Conservation (phyloP, 2,888 invertebrate genomes). For the Prosopocoilus inquinatus region DNA sequence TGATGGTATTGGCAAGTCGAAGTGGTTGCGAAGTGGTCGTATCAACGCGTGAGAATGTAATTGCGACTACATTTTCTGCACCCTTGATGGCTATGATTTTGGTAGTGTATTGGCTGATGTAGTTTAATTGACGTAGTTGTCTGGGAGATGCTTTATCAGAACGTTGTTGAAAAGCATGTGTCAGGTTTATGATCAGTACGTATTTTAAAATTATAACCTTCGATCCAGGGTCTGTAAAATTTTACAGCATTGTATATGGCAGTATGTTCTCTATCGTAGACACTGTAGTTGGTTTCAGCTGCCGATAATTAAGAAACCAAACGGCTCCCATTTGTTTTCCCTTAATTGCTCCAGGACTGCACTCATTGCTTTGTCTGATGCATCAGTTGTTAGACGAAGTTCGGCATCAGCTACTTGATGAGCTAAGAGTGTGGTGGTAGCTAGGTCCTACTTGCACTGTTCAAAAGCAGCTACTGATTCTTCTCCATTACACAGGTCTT, state of each 20-base stretch:
- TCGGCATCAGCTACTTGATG: constrained; percentile 26
- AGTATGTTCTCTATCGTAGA: constrained; percentile 45
- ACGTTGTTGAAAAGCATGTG: too few species aligned
- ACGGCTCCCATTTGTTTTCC: constrained; percentile 35
- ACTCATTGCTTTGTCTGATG: constrained; percentile 44
- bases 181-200: constrained; percentile 45
- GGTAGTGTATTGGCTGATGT: too few species aligned
- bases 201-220: constrained; percentile 39
- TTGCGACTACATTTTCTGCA: too few species aligned
- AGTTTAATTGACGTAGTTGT: too few species aligned
- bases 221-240: constrained; percentile 42
- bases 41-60: too few species aligned
- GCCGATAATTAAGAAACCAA: constrained; percentile 42
- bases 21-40: too few species aligned
- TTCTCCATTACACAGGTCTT: not conserved
- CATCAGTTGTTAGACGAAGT: constrained; percentile 39
- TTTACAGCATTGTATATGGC: constrained; percentile 42
- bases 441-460: constrained; percentile 14
- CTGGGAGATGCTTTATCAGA: too few species aligned
- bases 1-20: too few species aligned
- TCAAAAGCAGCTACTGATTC: not conserved
- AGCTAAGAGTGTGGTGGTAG: constrained; percentile 21
- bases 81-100: too few species aligned
- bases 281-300: constrained; percentile 41
- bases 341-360: constrained; percentile 42